phyloP scores from a whole-genome alignment of 1,140 invertebrate species.

The Aphidius gifuensis region DNA sequence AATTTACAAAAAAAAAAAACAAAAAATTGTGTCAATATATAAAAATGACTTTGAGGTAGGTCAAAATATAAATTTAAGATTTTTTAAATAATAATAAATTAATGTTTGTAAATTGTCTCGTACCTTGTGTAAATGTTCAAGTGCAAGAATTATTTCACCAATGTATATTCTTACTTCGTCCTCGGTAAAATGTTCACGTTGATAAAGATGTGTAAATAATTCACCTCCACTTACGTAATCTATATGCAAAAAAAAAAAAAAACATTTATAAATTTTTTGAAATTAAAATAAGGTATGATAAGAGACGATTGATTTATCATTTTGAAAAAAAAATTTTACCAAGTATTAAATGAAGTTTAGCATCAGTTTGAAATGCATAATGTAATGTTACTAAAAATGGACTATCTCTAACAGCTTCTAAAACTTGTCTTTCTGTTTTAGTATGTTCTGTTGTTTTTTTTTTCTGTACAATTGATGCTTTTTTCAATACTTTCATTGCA shows the following conservation, averaged over 20 bases:
- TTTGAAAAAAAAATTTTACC: slow-evolving; percentile 58
- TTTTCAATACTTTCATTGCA: slow-evolving; percentile 93
- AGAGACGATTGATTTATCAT: too few relatives aligned
- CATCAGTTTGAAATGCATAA: slow-evolving; percentile 92
- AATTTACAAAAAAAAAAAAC: not conserved
- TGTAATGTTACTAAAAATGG: slow-evolving; percentile 90
- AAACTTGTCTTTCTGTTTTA: slow-evolving; percentile 83
- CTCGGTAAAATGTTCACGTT: slow-evolving; percentile 82
- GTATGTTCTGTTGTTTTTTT: slow-evolving; percentile 93
- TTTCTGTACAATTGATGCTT: slow-evolving; percentile 85
- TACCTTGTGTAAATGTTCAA: slow-evolving; percentile 88
- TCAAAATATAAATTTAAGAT: not conserved
- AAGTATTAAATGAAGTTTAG: slow-evolving; percentile 87
- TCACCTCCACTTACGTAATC: slow-evolving; percentile 93
- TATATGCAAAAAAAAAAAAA: slow-evolving; percentile 48
- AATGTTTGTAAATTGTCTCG: slow-evolving; percentile 3
- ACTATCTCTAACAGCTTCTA: slow-evolving; percentile 83
- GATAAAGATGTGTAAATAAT: slow-evolving; percentile 88
- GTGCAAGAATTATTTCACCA: slow-evolving; percentile 85
- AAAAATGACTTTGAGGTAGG: not conserved
- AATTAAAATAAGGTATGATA: too few relatives aligned
- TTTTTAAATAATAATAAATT: too few relatives aligned
- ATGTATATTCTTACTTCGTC: slow-evolving; percentile 83
- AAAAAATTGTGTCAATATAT: not conserved
- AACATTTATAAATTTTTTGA: not conserved